phyloP scores from a whole-genome alignment of 2,797 vertebrate genomes.

The Steatocranus sp. region DNA sequence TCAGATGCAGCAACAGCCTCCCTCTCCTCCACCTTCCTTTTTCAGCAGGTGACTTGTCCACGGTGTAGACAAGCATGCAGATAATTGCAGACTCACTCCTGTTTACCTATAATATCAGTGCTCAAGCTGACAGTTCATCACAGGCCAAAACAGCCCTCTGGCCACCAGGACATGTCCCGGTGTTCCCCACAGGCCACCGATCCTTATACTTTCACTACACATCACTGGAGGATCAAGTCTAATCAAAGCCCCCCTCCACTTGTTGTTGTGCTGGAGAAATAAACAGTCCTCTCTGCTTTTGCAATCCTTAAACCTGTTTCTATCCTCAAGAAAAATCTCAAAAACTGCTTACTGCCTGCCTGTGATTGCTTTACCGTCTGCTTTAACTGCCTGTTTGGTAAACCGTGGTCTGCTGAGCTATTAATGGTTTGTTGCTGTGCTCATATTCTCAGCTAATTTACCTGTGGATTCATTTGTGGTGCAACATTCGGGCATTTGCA shows the following conservation, averaged over 20 bases:
- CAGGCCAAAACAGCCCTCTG: background rate
- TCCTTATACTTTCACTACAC: background rate
- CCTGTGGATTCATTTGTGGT: background rate
- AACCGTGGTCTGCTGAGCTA: background rate
- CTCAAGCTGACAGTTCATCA: background rate
- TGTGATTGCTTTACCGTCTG: background rate
- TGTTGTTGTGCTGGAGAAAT: background rate
- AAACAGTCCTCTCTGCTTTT: background rate
- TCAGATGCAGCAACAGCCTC: background rate
- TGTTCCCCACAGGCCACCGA: background rate
- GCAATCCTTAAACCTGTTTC: background rate
- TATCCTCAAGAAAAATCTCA: background rate
- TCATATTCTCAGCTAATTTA: background rate
- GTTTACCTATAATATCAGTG: background rate
- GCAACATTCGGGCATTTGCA: background rate
- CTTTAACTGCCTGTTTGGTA: background rate
- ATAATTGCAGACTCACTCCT: background rate
- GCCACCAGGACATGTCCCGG: background rate
- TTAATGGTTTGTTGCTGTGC: background rate
- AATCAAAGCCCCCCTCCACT: background rate
- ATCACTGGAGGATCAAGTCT: background rate
- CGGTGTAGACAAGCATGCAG: background rate
- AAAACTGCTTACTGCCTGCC: background rate
- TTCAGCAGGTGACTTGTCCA: background rate
- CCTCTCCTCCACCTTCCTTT: background rate